These are phyloP conservation scores for Ptilodon capucinus DNA, from an alignment of 2,888 invertebrate species.

Conservation along the genomic window DNA sequence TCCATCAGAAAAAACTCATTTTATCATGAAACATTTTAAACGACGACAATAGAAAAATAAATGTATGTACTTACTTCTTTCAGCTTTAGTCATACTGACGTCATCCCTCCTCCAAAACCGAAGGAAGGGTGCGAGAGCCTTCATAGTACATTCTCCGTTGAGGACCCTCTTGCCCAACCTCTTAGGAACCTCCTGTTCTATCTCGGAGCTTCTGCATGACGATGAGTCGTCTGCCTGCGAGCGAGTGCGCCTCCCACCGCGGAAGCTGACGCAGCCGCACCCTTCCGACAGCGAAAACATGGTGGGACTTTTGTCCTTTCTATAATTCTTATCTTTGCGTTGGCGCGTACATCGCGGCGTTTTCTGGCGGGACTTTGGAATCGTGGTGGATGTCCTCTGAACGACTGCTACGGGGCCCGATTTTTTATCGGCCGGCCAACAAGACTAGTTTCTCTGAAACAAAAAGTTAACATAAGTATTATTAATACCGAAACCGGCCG, in stretches of 20 bases:
- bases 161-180: constrained; percentile 61
- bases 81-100: constrained; percentile 89
- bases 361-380: constrained; percentile 71
- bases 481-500: neutral
- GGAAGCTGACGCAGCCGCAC: constrained; percentile 74
- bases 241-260: constrained; percentile 63
- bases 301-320: constrained; percentile 72
- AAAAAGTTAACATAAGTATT: constrained; percentile 3
- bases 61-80: constrained; percentile 86
- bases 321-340: constrained; percentile 76
- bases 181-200: constrained; percentile 75
- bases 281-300: constrained; percentile 78
- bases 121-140: constrained; percentile 84
- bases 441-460: constrained; percentile 28
- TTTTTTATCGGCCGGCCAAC: constrained; percentile 31
- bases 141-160: constrained; percentile 75
- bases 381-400: constrained; percentile 41
- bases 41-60: too few species aligned
- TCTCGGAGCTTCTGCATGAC: constrained; percentile 76
- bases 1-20: neutral
- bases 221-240: constrained; percentile 73
- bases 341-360: constrained; percentile 73
- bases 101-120: constrained; percentile 87
- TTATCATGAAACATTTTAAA: too few species aligned
- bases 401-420: neutral